A percentile compares a stretch with the other conserved stretches of the same genome.
Evolutionary conservation across 2,113 vertebrate genomes (phyloP).

Genomic region (Muntiacus reevesi): DNA sequence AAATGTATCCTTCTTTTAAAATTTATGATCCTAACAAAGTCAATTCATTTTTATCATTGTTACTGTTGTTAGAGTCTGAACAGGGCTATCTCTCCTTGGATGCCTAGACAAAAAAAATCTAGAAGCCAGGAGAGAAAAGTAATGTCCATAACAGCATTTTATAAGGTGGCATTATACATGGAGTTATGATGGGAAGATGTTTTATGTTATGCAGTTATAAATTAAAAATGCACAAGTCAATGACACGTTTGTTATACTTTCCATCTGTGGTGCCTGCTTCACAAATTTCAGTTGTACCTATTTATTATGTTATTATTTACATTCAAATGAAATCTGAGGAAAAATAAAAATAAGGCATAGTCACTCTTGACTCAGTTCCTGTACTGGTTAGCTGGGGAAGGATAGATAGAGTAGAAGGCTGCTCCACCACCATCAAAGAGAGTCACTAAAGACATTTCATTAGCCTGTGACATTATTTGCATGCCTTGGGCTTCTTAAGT

Average conservation of each 20-base stretch:
- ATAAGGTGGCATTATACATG: constrained; percentile 37
- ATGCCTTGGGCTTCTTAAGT: background rate
- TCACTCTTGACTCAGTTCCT: background rate
- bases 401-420: background rate
- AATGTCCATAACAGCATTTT: constrained; percentile 56
- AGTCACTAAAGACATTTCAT: background rate
- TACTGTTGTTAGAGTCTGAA: background rate
- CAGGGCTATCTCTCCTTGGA: background rate
- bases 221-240: constrained; percentile 54
- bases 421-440: background rate
- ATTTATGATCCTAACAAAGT: constrained; percentile 69
- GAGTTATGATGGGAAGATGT: constrained; percentile 19
- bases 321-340: constrained; percentile 42
- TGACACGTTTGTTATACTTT: constrained; percentile 50
- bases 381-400: background rate
- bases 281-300: constrained; percentile 48
- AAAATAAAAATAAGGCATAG: constrained; percentile 27
- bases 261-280: constrained; percentile 44
- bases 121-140: constrained; percentile 33
- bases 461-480: background rate
- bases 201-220: constrained; percentile 49
- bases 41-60: constrained; percentile 46
- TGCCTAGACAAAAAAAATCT: constrained; percentile 50
- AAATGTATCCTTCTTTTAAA: constrained; percentile 55
- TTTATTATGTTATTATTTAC: constrained; percentile 53